A percentile compares a stretch with the other conserved stretches of the same genome.
phyloP scores from a whole-genome alignment of 2,113 vertebrate genomes.

The Picathartes gymnocephalus region DNA sequence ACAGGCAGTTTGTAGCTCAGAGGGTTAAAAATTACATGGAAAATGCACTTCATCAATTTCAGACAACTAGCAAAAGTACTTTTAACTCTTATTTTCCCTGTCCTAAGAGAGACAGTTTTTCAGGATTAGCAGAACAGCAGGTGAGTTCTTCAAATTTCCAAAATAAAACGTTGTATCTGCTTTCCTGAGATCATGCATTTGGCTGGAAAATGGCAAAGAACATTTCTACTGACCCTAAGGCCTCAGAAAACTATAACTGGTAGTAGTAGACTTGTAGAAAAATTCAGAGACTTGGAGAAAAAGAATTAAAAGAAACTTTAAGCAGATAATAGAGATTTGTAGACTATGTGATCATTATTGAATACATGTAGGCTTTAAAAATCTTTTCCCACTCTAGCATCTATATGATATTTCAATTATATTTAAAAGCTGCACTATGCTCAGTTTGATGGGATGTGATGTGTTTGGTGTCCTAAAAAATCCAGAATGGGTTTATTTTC shows the following conservation, averaged over 20 bases:
- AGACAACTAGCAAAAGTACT: not conserved
- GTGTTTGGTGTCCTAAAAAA: not conserved
- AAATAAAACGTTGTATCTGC: not conserved
- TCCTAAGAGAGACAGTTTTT: not conserved
- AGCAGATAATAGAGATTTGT: not conserved
- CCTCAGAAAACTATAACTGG: not conserved
- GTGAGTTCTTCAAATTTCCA: not conserved
- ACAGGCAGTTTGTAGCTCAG: not conserved
- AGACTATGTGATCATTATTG: not conserved
- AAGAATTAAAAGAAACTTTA: not conserved
- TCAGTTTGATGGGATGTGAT: not conserved
- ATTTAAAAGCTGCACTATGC: not conserved
- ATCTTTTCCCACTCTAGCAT: not conserved
- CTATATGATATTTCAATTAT: not conserved
- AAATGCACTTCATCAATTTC: not conserved
- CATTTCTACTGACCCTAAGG: not conserved
- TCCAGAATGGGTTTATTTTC: not conserved
- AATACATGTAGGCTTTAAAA: not conserved
- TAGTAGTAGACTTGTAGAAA: not conserved
- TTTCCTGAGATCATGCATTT: conserved; percentile 9
- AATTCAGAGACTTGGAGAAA: not conserved
- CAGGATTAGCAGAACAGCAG: not conserved
- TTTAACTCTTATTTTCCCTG: not conserved
- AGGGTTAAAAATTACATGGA: not conserved
- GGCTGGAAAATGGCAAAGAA: conserved; percentile 25